These are phyloP conservation scores for Molothrus aeneus DNA, from an alignment of 2,797 vertebrate genomes.

Conservation along the genomic window DNA sequence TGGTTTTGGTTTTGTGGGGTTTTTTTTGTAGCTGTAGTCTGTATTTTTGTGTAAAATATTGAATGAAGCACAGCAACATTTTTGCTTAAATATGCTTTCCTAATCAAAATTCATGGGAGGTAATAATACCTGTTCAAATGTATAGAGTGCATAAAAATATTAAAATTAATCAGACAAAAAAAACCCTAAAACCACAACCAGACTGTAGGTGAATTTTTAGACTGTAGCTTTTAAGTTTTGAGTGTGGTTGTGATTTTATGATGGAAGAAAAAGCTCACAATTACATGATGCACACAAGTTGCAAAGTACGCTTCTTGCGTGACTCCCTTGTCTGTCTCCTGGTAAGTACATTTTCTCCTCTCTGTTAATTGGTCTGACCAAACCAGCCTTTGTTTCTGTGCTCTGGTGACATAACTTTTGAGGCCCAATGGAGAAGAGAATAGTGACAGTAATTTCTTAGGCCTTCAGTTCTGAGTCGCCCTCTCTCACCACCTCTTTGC, in stretches of 20 bases:
- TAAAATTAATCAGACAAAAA: background rate
- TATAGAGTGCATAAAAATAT: background rate
- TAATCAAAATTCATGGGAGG: background rate
- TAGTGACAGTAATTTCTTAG: background rate
- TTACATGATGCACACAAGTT: background rate
- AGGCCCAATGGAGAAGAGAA: background rate
- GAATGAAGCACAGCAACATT: background rate
- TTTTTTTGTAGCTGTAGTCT: background rate
- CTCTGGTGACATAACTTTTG: background rate
- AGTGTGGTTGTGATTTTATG: background rate
- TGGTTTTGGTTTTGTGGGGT: no score
- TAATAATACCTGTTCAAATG: background rate
- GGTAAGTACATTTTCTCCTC: background rate
- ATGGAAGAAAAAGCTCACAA: background rate
- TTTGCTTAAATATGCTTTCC: background rate
- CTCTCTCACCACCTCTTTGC: background rate
- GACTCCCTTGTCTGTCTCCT: background rate
- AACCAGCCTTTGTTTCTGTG: background rate
- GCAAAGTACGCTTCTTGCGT: background rate
- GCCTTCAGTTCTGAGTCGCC: background rate
- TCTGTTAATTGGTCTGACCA: background rate
- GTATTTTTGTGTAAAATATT: background rate
- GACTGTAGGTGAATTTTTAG: background rate
- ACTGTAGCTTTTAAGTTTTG: background rate
- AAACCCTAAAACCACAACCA: background rate